phyloP scores from a whole-genome alignment of 2,888 invertebrate genomes.

The Thecophora atra region DNA sequence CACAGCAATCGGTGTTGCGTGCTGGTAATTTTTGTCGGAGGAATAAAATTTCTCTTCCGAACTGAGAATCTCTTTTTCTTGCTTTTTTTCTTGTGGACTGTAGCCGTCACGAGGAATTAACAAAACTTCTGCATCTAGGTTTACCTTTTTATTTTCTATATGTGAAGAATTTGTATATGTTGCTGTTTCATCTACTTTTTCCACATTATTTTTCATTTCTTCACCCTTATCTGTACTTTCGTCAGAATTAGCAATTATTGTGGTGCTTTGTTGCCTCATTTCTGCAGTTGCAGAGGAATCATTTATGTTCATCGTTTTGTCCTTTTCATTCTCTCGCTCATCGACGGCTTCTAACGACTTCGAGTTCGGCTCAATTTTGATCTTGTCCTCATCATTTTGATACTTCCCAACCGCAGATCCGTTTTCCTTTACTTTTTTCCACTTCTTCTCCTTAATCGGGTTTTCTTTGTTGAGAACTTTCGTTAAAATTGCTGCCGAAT shows the following conservation, averaged over 20 bases:
- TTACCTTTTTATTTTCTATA: neutral
- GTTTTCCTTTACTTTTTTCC: conserved; percentile 48
- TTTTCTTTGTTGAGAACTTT: neutral
- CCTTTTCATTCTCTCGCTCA: neutral
- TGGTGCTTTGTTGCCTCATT: conserved; percentile 41
- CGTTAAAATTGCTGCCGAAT: conserved; percentile 41
- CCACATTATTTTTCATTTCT: neutral
- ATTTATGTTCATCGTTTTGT: neutral
- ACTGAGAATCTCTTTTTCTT: conserved; percentile 61
- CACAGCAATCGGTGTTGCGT: conserved; percentile 63
- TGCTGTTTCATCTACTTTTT: neutral
- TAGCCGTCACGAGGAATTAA: neutral
- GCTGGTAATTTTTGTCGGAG: conserved; percentile 58
- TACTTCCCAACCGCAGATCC: neutral
- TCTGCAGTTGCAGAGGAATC: conserved; percentile 47
- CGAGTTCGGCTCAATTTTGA: neutral
- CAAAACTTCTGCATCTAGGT: too few relatives aligned
- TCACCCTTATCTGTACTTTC: neutral
- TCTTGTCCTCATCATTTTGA: conserved; percentile 42
- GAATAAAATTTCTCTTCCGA: conserved; percentile 63
- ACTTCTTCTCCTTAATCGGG: conserved; percentile 41
- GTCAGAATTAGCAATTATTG: conserved; percentile 30
- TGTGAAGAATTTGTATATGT: neutral
- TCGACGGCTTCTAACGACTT: neutral
- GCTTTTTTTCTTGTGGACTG: conserved; percentile 48